Conservation (phyloP, 2,797 vertebrate genomes). For the Betta splendens region DNA sequence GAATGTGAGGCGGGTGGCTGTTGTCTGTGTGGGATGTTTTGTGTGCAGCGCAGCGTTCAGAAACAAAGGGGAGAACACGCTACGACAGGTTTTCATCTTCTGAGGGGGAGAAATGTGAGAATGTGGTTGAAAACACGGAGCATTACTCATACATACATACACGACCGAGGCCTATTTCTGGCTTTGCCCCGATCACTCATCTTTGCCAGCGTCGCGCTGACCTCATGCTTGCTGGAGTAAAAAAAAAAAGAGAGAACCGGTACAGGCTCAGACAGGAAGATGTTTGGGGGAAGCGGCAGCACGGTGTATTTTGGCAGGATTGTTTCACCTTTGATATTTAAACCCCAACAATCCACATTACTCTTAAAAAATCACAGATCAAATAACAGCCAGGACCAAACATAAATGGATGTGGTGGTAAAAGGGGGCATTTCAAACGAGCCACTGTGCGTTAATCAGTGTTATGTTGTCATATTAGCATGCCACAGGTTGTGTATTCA, state of each 20-base stretch:
- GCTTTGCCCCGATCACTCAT: slow-evolving; percentile 52
- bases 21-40: slow-evolving; percentile 41
- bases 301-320: slow-evolving; percentile 18
- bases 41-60: slow-evolving; percentile 37
- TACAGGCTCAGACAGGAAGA: slow-evolving; percentile 18
- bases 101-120: slow-evolving; percentile 61
- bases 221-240: slow-evolving; percentile 36
- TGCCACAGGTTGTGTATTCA: slow-evolving; percentile 71
- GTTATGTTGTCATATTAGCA: slow-evolving; percentile 42
- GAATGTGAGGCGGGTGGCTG: slow-evolving; percentile 59
- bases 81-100: slow-evolving; percentile 55
- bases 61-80: slow-evolving; percentile 65
- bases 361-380: slow-evolving; percentile 27
- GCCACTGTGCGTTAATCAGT: slow-evolving; percentile 21
- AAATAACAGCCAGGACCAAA: slow-evolving; percentile 29
- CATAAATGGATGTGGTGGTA: slow-evolving; percentile 5
- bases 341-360: slow-evolving; percentile 22
- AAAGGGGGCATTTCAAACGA: slow-evolving; percentile 22
- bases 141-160: slow-evolving; percentile 57
- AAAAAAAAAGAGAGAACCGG: slow-evolving; percentile 10
- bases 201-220: slow-evolving; percentile 33
- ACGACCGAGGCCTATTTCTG: slow-evolving; percentile 28
- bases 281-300: slow-evolving; percentile 18
- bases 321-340: slow-evolving; percentile 46
- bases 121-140: slow-evolving; percentile 47